These are phyloP conservation scores for Isoperla grammatica DNA, from an alignment of 2,888 invertebrate genomes.

Conservation along the genomic window DNA sequence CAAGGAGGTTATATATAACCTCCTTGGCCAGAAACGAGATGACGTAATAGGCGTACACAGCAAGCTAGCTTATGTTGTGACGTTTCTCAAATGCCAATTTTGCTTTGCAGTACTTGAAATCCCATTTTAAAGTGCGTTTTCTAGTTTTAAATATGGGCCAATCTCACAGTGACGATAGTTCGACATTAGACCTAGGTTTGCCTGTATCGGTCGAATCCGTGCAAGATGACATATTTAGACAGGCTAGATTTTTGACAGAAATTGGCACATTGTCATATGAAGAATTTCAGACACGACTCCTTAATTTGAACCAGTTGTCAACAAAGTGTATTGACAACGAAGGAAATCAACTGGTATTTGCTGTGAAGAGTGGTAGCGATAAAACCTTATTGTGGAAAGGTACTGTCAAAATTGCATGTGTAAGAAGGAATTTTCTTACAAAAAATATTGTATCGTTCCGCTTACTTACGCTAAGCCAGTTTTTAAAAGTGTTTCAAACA, in stretches of 20 bases:
- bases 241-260: constrained; percentile 44
- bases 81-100: no score
- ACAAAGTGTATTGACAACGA: constrained; percentile 54
- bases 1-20: no score
- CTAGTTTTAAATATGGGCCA: constrained; percentile 25
- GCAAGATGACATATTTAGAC: constrained; percentile 38
- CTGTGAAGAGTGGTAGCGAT: constrained; percentile 59
- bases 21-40: no score
- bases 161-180: constrained; percentile 21
- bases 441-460: constrained; percentile 53
- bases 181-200: constrained; percentile 6
- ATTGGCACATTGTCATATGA: constrained; percentile 50
- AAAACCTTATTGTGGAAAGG: constrained; percentile 62
- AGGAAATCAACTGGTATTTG: constrained; percentile 59
- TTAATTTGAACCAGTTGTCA: constrained; percentile 58
- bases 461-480: constrained; percentile 57
- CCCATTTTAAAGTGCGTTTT: no score
- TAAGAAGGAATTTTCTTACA: constrained; percentile 52
- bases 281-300: constrained; percentile 52
- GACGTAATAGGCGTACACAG: no score
- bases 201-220: constrained; percentile 35
- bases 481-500: constrained; percentile 52
- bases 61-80: no score
- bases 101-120: no score
- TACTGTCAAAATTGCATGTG: constrained; percentile 58